Evolutionary conservation across 2,113 vertebrate genomes (phyloP).

Genomic region (Blennius ocellaris): DNA sequence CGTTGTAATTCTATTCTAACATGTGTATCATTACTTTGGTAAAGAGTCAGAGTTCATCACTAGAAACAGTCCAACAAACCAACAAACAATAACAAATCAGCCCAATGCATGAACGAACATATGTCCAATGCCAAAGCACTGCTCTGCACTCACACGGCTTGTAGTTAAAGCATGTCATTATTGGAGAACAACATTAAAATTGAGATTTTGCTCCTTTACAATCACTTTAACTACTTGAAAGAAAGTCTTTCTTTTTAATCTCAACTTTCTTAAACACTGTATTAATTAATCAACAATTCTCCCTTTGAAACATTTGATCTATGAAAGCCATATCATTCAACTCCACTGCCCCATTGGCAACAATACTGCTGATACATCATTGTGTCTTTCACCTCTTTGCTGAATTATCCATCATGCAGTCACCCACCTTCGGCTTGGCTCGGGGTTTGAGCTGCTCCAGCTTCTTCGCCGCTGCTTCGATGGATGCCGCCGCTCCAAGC

Average conservation of each 20-base stretch:
- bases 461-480: constrained; percentile 98
- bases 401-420: constrained; percentile 6
- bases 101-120: neutral
- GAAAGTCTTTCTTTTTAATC: neutral
- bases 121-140: neutral
- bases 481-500: constrained; percentile 95
- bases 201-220: neutral
- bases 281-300: neutral
- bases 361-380: neutral
- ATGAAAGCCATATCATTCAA: neutral
- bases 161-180: too few species aligned
- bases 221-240: neutral
- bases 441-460: constrained; percentile 97
- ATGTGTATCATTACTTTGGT: too few species aligned
- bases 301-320: neutral
- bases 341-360: neutral
- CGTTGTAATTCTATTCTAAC: too few species aligned
- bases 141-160: too few species aligned
- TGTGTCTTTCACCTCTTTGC: neutral
- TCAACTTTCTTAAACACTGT: neutral
- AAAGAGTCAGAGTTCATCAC: too few species aligned
- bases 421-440: constrained; percentile 94
- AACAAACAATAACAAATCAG: neutral
- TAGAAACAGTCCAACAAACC: too few species aligned
- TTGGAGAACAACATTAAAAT: too few species aligned